Conservation (phyloP, 92 coral and sea anemone genomes). For the Porites cylindrica region DNA sequence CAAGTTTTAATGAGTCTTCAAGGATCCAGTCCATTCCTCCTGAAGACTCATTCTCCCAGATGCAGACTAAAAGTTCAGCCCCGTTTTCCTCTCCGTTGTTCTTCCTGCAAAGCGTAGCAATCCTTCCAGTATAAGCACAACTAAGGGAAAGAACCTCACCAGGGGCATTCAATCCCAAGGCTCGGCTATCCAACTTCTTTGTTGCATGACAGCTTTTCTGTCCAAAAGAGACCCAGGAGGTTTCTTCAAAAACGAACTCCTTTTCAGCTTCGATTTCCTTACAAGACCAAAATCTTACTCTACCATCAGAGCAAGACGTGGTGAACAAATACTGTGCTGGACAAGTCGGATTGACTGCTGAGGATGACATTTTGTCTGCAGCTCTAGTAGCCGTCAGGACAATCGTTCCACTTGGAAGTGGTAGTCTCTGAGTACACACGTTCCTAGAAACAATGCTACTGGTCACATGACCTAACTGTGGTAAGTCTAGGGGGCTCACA, state of each 20-base stretch:
- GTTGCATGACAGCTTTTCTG: background rate
- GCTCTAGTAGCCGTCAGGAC: constrained; percentile 95
- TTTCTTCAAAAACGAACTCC: constrained; percentile 81
- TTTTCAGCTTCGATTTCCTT: constrained; percentile 62
- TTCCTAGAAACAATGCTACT: constrained; percentile 76
- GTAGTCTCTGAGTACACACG: constrained; percentile 79
- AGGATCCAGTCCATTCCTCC: constrained; percentile 96
- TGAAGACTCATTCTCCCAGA: constrained; percentile 97
- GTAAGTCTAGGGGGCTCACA: constrained; percentile 76
- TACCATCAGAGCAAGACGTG: constrained; percentile 95
- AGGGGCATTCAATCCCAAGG: constrained; percentile 75
- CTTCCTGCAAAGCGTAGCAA: constrained; percentile 88
- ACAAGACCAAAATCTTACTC: constrained; percentile 96
- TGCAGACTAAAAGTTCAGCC: constrained; percentile 80
- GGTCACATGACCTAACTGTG: constrained; percentile 73
- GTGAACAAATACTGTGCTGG: constrained; percentile 90
- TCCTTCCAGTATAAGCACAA: constrained; percentile 92
- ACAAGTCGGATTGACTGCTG: constrained; percentile 93
- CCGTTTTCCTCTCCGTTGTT: constrained; percentile 32
- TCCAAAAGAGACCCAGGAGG: constrained; percentile 64
- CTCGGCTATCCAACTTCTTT: constrained; percentile 1
- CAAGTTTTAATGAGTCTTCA: constrained; percentile 85
- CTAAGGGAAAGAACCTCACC: constrained; percentile 90
- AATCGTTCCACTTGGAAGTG: constrained; percentile 82
- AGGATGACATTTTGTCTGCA: constrained; percentile 99